phyloP scores from a whole-genome alignment of 2,888 invertebrate species.

The Lasius platythorax region DNA sequence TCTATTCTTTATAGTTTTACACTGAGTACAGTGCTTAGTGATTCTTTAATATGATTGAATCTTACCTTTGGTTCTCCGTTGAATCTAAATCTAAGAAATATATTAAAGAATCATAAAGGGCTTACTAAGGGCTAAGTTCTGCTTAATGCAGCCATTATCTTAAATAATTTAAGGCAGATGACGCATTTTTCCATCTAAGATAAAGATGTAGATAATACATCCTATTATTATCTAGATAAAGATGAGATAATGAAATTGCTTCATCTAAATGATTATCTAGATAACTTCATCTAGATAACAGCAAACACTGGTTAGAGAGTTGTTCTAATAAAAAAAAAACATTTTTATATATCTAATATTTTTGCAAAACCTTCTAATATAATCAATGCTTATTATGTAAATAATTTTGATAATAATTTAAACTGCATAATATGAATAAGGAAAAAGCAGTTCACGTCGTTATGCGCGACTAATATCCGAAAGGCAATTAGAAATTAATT shows the following conservation, averaged over 20 bases:
- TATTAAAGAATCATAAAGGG: no score
- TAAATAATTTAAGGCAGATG: neutral
- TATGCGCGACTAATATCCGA: neutral
- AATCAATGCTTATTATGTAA: slow-evolving; percentile 7
- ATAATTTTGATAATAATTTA: neutral
- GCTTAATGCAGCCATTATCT: neutral
- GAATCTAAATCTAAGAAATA: no score
- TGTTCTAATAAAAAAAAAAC: neutral
- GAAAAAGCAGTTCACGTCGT: neutral
- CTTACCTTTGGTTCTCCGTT: no score
- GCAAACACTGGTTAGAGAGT: neutral
- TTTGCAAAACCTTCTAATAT: neutral
- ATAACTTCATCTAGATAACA: neutral
- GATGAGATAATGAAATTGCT: neutral
- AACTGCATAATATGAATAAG: neutral
- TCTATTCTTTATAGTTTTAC: no score
- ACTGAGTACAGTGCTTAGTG: no score
- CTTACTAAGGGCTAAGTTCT: no score
- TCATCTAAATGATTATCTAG: neutral
- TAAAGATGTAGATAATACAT: neutral
- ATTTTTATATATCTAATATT: neutral
- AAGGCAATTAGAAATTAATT: no score
- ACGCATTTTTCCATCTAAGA: neutral
- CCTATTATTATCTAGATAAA: neutral
- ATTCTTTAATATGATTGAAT: no score